These are phyloP conservation scores for Eledone cirrhosa DNA, from an alignment of 2,888 invertebrate species.

Conservation along the genomic window DNA sequence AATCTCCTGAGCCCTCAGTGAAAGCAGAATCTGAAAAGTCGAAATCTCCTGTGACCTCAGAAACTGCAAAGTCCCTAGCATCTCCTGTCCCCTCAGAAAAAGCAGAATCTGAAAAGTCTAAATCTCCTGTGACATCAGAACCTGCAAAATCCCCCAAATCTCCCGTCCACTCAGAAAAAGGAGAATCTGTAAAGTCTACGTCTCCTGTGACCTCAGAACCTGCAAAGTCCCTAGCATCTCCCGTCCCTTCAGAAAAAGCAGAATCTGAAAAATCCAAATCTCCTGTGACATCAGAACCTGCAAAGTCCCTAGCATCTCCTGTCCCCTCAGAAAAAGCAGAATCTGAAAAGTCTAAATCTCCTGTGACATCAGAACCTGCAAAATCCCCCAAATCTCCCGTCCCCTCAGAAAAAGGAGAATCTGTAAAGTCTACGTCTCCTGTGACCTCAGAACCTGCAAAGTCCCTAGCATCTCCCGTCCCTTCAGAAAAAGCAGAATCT, in stretches of 20 bases:
- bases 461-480: neutral
- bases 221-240: neutral
- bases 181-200: neutral
- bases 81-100: neutral
- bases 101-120: neutral
- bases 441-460: too few species aligned
- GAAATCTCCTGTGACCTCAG: conserved; percentile 5
- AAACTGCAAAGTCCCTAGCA: neutral
- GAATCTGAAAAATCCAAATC: neutral
- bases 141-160: neutral
- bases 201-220: neutral
- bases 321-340: too few species aligned
- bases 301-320: neutral
- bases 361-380: too few species aligned
- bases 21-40: neutral
- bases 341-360: too few species aligned
- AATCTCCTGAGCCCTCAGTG: neutral
- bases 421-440: neutral
- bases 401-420: neutral
- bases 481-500: neutral
- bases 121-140: neutral
- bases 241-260: neutral
- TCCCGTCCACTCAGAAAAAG: neutral
- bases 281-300: neutral
- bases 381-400: conserved; percentile 11